Conservation (phyloP, 30 jellyfish, hydroid and myxozoan species). For the Aurelia sp. region DNA sequence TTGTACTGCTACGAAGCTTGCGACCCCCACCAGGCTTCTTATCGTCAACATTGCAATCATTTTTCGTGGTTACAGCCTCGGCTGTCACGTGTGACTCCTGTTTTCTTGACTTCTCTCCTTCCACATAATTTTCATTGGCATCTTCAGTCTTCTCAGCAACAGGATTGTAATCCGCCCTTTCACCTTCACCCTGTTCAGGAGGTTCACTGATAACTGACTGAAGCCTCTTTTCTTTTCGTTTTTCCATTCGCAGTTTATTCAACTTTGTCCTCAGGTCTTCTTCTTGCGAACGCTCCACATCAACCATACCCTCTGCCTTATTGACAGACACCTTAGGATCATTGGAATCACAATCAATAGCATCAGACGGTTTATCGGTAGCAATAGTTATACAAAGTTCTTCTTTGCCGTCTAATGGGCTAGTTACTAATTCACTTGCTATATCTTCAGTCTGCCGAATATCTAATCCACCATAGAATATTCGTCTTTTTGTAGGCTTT, state of each 20-base stretch:
- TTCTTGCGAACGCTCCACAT: background rate
- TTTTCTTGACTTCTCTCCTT: too few relatives aligned
- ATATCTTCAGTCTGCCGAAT: background rate
- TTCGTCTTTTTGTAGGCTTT: background rate
- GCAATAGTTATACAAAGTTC: background rate
- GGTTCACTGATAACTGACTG: too few relatives aligned
- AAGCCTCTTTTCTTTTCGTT: too few relatives aligned
- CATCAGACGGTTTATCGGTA: background rate
- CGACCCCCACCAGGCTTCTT: too few relatives aligned
- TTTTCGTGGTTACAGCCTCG: too few relatives aligned
- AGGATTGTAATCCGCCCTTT: too few relatives aligned
- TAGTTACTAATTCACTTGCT: background rate
- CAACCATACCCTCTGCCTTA: background rate
- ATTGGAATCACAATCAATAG: background rate
- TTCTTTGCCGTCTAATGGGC: background rate
- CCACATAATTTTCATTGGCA: too few relatives aligned
- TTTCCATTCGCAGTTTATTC: background rate
- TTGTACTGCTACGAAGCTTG: too few relatives aligned
- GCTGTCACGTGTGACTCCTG: too few relatives aligned
- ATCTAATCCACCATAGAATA: background rate
- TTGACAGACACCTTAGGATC: background rate
- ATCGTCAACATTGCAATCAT: too few relatives aligned
- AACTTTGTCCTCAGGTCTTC: background rate
- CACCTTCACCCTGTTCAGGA: too few relatives aligned
- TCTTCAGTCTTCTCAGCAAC: too few relatives aligned